phyloP scores from a whole-genome alignment of 1,140 invertebrate species.

The Drosophila athabasca region DNA sequence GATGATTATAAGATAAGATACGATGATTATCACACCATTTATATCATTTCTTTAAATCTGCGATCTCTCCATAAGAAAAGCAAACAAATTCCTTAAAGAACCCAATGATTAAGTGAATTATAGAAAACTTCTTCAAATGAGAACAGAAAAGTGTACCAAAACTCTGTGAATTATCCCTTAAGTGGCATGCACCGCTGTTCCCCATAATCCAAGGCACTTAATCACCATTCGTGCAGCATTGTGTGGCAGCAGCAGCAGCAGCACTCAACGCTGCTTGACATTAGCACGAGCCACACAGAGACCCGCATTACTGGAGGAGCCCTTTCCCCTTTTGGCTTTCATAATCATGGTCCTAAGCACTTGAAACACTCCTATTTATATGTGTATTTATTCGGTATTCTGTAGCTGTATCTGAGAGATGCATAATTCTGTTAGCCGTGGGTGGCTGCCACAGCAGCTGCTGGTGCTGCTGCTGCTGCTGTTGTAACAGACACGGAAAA shows the following conservation, averaged over 20 bases:
- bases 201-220: conserved; percentile 47
- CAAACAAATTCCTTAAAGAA: neutral
- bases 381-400: neutral
- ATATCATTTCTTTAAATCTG: too few relatives aligned
- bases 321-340: conserved; percentile 8
- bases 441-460: conserved; percentile 41
- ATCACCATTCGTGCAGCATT: conserved; percentile 28
- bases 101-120: neutral
- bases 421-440: conserved; percentile 23
- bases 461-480: conserved; percentile 36
- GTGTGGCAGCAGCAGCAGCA: neutral
- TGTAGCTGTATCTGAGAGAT: conserved; percentile 7
- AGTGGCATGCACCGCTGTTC: conserved; percentile 26
- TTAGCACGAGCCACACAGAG: conserved; percentile 49
- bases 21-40: too few relatives aligned
- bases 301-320: conserved; percentile 32
- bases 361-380: conserved; percentile 3
- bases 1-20: too few relatives aligned
- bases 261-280: conserved; percentile 54
- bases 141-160: too few relatives aligned
- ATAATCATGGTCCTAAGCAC: conserved; percentile 24
- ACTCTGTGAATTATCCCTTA: conserved; percentile 25
- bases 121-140: neutral
- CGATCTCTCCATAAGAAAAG: too few relatives aligned
- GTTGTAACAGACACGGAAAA: conserved; percentile 29